phyloP scores from a whole-genome alignment of 2,888 invertebrate genomes.

The Drosophila koepferae region DNA sequence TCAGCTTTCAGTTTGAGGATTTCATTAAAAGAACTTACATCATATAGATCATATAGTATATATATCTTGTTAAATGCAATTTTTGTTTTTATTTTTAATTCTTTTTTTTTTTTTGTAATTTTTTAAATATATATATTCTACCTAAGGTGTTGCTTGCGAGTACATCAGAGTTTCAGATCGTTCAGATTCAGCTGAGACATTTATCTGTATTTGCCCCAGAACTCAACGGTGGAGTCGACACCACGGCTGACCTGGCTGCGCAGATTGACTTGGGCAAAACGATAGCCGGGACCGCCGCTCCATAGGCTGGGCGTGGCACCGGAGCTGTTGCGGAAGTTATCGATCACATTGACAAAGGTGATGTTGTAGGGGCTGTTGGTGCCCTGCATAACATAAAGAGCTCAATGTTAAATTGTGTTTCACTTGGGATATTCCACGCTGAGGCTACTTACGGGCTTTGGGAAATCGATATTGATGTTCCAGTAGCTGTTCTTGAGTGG shows the following conservation, averaged over 20 bases:
- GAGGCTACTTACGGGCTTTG: constrained; percentile 54
- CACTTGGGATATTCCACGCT: neutral
- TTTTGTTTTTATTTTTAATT: constrained; percentile 3
- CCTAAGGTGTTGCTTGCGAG: constrained; percentile 1
- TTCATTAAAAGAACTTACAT: no score
- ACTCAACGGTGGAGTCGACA: constrained; percentile 71
- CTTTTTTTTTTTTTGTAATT: constrained; percentile 1
- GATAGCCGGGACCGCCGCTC: constrained; percentile 67
- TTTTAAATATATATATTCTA: neutral
- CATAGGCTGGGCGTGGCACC: constrained; percentile 64
- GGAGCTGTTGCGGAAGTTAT: constrained; percentile 73
- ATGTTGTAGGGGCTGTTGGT: constrained; percentile 49
- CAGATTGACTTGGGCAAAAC: constrained; percentile 54
- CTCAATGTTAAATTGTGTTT: rapidly evolving
- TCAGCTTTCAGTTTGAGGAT: no score
- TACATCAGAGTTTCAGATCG: neutral
- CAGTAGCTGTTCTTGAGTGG: constrained; percentile 56
- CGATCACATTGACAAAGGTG: constrained; percentile 57
- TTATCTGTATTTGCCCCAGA: constrained; percentile 57
- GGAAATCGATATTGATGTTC: constrained; percentile 54
- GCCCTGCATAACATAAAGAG: constrained; percentile 43
- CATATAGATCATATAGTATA: no score
- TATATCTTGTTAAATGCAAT: constrained; percentile 5
- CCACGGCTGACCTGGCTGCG: constrained; percentile 55
- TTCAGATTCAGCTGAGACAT: neutral